These are phyloP conservation scores for Jacana jacana DNA, from an alignment of 2,113 vertebrate species.

Conservation along the genomic window DNA sequence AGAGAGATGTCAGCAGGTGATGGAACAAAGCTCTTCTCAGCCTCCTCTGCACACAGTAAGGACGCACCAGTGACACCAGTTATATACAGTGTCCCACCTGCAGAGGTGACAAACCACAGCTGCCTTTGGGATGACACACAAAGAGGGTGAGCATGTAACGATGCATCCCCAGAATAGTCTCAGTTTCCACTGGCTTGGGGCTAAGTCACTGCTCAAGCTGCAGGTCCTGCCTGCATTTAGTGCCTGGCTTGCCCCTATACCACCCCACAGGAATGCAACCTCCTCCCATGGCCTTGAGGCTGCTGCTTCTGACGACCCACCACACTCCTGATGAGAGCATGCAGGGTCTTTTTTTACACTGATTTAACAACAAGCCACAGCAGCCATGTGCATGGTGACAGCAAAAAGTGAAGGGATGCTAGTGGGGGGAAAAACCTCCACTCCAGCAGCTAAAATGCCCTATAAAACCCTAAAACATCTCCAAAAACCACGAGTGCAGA, in stretches of 20 bases:
- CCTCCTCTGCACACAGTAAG: background rate
- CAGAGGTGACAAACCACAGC: slow-evolving; percentile 48
- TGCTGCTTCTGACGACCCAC: background rate
- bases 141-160: fast-evolving
- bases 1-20: slow-evolving; percentile 16
- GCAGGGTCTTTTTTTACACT: background rate
- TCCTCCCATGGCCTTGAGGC: background rate
- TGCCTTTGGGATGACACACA: background rate
- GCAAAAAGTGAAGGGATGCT: slow-evolving; percentile 17
- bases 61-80: background rate
- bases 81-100: background rate
- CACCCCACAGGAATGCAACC: background rate
- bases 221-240: background rate
- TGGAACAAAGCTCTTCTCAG: background rate
- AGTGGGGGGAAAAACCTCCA: background rate
- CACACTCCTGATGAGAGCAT: fast-evolving
- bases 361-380: background rate
- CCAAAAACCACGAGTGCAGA: background rate
- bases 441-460: slow-evolving; percentile 24
- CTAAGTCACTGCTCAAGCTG: background rate
- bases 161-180: background rate
- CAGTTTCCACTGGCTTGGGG: background rate
- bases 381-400: background rate
- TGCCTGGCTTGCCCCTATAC: background rate
- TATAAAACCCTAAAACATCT: slow-evolving; percentile 28